Base-by-base conservation (phyloP, 1,140 invertebrate species). In the Wasmannia auropunctata region DNA sequence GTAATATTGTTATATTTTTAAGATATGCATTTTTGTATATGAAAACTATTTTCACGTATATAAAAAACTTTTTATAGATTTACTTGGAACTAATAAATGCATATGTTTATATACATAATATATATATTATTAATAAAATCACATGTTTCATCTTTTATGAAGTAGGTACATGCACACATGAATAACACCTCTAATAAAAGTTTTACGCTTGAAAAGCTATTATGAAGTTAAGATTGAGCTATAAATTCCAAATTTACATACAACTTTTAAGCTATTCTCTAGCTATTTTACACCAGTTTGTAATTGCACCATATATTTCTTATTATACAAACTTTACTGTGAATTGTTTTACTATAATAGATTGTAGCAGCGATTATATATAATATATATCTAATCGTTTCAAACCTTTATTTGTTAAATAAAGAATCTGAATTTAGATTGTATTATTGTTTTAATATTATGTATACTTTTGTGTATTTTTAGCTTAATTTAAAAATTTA, bases 181-280 rank as follows among this genome's bases (percentile, higher is more conserved):
- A 83, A 46, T 83, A 72, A 83, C 37, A 83, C 10, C 46, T 40
- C 3, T 83, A 70, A 74, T 58, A 88, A 90, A 90, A 87, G 70
- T 85, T 87, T 49, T 49, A 25, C 28, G 40, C n/a, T 77, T 11
- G 40, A 25, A 85, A 54, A 54, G 70, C 88, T 70, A 88, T 86
- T 92, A 91, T 91, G 75, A 91, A 91, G 90, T 91, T 91, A 75
- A 89, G 86, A 92, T 93, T 92, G 40, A 90, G 88, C 92, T 65
- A 93, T 93, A 92, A 93, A 93, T 93, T 91, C 88, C 8, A 92
- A 92, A 92, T 92, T 92, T 92, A 92, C 88, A 46, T 14, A 16
- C 63, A 67, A 65, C 63, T 67, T 67, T 91, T 84, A 58, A 40
- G 75, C 40, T 77, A 54, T 63, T 72, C 56, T 87, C 76, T 76